Evolutionary conservation across 2,797 vertebrate species (phyloP).

Genomic region (Enteromius viviparus): DNA sequence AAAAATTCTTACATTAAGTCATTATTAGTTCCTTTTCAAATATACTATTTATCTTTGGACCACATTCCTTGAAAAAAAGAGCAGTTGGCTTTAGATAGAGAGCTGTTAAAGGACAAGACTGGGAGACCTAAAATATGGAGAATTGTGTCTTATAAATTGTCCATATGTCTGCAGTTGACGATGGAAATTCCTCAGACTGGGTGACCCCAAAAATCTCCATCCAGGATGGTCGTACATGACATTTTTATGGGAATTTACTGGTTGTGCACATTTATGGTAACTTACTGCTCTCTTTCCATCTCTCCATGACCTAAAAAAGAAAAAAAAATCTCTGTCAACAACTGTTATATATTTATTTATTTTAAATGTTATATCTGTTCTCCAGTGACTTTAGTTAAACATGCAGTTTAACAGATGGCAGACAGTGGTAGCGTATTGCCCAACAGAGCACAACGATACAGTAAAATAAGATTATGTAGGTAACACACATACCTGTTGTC

Average conservation of each 20-base stretch:
- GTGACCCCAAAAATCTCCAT: conserved; percentile 42
- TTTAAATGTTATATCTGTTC: neutral
- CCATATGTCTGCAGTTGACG: conserved; percentile 52
- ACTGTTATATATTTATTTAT: no score
- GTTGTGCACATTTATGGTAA: conserved; percentile 45
- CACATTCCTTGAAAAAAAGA: neutral
- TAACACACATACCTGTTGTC: neutral
- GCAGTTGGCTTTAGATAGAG: neutral
- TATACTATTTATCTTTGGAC: neutral
- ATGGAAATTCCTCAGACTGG: conserved; percentile 46
- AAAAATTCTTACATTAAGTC: neutral
- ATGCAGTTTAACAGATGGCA: conserved; percentile 8
- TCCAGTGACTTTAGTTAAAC: neutral
- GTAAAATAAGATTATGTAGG: neutral
- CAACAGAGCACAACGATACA: conserved; percentile 5
- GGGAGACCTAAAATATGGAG: conserved; percentile 43
- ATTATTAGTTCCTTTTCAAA: neutral
- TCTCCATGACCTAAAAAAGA: conserved; percentile 51
- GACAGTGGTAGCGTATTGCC: neutral
- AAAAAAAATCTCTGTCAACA: neutral
- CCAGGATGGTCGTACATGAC: conserved; percentile 51
- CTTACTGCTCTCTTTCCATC: conserved; percentile 30
- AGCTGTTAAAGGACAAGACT: conserved; percentile 45
- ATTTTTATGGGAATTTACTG: conserved; percentile 56
- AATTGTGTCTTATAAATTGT: conserved; percentile 55